phyloP scores from a whole-genome alignment of 2,797 vertebrate genomes.

The Lindbergichthys nudifrons region DNA sequence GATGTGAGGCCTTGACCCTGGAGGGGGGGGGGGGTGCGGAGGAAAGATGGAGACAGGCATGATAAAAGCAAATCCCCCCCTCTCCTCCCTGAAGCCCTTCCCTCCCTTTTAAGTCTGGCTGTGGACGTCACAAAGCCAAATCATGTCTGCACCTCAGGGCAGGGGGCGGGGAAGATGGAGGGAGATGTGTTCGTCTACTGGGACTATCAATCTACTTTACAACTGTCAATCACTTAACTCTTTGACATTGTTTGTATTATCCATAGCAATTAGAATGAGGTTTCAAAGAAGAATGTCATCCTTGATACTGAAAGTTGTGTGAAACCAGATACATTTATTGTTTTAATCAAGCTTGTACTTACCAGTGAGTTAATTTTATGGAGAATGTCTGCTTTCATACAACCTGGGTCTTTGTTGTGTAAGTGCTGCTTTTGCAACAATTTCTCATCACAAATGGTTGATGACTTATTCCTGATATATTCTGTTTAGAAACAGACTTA shows the following conservation, averaged over 20 bases:
- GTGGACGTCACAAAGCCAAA: slow-evolving; percentile 73
- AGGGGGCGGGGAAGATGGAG: slow-evolving; percentile 41
- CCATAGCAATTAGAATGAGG: background rate
- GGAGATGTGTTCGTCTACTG: slow-evolving; percentile 1
- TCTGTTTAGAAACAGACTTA: background rate
- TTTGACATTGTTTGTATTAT: background rate
- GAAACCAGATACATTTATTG: background rate
- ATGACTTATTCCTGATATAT: background rate
- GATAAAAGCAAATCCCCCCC: slow-evolving; percentile 85
- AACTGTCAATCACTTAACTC: background rate
- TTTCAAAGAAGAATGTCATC: background rate
- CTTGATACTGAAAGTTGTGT: background rate
- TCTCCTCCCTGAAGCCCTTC: slow-evolving; percentile 38
- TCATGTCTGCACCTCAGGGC: slow-evolving; percentile 65
- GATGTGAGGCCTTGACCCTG: slow-evolving; percentile 91
- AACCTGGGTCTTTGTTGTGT: background rate
- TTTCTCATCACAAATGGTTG: no score
- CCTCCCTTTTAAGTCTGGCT: slow-evolving; percentile 73
- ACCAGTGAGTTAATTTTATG: no score
- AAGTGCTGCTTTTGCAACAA: background rate
- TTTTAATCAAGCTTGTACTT: no score
- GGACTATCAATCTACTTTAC: slow-evolving; percentile 8
- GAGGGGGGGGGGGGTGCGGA: slow-evolving; percentile 69
- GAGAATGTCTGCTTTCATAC: no score
- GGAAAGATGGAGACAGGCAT: slow-evolving; percentile 90